Base-by-base conservation (phyloP, 2,888 invertebrate species). In the Mesopsocus fuscifrons region DNA sequence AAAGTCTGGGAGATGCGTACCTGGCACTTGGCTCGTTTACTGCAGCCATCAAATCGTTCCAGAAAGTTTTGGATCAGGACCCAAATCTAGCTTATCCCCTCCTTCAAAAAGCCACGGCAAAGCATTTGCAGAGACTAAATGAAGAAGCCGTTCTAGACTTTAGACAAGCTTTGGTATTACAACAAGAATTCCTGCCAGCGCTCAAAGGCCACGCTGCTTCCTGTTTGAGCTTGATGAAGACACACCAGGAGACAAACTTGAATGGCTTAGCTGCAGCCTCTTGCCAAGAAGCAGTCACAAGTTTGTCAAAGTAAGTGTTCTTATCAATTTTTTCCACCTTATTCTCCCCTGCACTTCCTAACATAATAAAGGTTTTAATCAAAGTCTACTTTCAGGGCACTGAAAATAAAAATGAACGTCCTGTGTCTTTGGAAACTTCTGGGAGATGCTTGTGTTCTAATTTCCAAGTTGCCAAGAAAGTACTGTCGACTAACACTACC, bases 1-100 rank as follows among this genome's bases (percentile, higher is more conserved):
- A 91, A 61, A 78, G 83, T 49, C 63, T 94, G 50, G 92, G 82
- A 31, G 92, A 92, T 66, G 84, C 88, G 1, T 92, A 92, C 60
- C 71, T 77, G 53, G 72, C 73, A n/a, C 67, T 88, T 50, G 92
- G 92, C 2, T 85, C 91, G n/a, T 81, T 76, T 55, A 78, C 77
- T 35, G 84, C 92, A 5, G 84, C 91, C n/a, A 63, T 88, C 45
- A 82, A 80, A 57, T 87, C 85, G 26, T 92, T 85, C 59, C 74
- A 78, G 49, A 77, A 76, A 63, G 79, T 79, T 11, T 66, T 77
- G 35, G 71, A 76, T 55, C 59, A 87, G 45, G 68, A 72, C 49
- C 64, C 74, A 8, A 63, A 59, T 17, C 72, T 75, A 52, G 58
- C 72, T 17, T 84, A 87, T 59, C 73, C 84, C 3, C 67, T 73